phyloP scores from a whole-genome alignment of 2,797 vertebrate species.

The Molossus molossus region DNA sequence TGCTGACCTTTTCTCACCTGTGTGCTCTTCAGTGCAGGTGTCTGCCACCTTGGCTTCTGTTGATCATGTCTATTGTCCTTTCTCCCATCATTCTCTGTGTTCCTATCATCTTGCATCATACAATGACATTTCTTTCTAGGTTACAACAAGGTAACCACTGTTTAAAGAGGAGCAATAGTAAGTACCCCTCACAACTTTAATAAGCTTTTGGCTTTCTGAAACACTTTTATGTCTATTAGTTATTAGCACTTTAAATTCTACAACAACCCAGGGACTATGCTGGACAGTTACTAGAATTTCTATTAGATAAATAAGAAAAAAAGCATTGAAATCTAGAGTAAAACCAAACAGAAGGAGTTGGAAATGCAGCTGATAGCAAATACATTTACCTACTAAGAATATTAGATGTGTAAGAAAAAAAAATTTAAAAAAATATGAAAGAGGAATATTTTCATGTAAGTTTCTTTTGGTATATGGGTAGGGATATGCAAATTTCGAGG shows the following conservation, averaged over 20 bases:
- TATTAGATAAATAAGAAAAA: not conserved
- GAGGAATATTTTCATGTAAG: not conserved
- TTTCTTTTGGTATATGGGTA: slow-evolving; percentile 8
- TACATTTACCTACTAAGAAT: not conserved
- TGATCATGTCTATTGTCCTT: not conserved
- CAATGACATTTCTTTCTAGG: not conserved
- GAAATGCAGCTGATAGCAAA: not conserved
- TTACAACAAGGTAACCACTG: not conserved
- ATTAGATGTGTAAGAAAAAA: not conserved
- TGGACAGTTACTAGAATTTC: not conserved
- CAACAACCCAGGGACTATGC: not conserved
- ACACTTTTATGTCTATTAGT: not conserved
- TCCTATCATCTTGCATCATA: not conserved
- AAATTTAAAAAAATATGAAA: not conserved
- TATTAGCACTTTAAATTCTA: slow-evolving; percentile 33
- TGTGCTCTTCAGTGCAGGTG: not conserved
- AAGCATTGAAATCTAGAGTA: not conserved
- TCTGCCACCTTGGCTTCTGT: not conserved
- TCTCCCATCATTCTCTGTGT: not conserved
- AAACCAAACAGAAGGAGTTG: not conserved
- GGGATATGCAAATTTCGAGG: slow-evolving; percentile 46
- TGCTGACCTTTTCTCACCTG: not conserved
- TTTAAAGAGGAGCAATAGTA: not conserved
- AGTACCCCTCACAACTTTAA: not conserved
- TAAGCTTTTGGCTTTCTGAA: slow-evolving; percentile 28